Base-by-base conservation (phyloP, 2,888 invertebrate genomes). In the Stenchaetothrips biformis region DNA sequence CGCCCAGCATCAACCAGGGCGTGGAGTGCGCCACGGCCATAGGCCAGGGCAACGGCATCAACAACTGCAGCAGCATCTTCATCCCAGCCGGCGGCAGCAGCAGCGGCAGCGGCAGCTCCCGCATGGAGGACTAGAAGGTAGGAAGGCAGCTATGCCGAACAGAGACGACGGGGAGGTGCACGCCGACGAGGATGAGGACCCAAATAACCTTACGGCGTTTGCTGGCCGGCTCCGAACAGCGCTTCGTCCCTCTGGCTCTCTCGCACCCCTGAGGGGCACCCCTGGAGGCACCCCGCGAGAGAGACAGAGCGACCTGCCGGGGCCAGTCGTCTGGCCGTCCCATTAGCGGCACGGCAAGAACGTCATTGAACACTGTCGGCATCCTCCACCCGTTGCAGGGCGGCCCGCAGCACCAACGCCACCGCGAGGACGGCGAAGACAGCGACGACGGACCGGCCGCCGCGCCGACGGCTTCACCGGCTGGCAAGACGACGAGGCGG, bases 11-110 rank as follows among this genome's bases (percentile, higher is more conserved):
- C 67, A 25, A 21, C 25, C 67, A 74, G 67, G 67, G 67, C 67
- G 67, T 74, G 25, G 67, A 74, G 25, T 74, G 67, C 67, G 67
- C 67, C 67, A 74, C 67, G 25, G 67, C 67, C 67, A 25, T 74
- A 9, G 67, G 67, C 67, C 67, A 74, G 67, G 67, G 67, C 67
- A 74, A 74, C 67, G 67, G 67, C 67, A 7, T 74, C 67, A 74
- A 74, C 67, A 74, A 74, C 67, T 74, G 67, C 67, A 74, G 25
- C 67, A 74, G 25, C 67, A 74, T 74, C 67, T 9, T 74, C 53
- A 25, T 25, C 25, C 67, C 21, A 25, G 7, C 25, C n/a, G 25
- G 67, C 25, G 67, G 67, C 0, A 6, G n/a, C 49, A 18, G 53
- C 53, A 16, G 49, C 49, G 11, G 49, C 49, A 49, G 8, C 49